A percentile compares a stretch with the other conserved stretches of the same genome.
Evolutionary conservation across 2,888 invertebrate genomes (phyloP).

Genomic region (Idaea dimidiata): DNA sequence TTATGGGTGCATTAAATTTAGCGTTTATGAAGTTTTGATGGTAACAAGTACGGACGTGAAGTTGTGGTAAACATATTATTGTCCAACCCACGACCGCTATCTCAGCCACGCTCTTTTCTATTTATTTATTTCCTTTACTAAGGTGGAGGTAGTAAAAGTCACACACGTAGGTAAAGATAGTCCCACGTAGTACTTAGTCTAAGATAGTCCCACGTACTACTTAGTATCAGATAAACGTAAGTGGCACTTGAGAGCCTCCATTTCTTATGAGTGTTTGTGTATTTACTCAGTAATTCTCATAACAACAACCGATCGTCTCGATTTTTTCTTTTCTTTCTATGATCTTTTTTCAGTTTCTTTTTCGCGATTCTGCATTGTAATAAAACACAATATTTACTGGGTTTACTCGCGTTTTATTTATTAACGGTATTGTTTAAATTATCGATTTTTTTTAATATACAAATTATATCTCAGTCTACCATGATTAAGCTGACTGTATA

Average conservation of each 20-base stretch:
- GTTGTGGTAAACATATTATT: constrained; percentile 13
- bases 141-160: constrained; percentile 26
- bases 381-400: too few relatives aligned
- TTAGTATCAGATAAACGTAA: neutral
- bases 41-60: constrained; percentile 41
- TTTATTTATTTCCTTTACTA: constrained; percentile 4
- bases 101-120: neutral
- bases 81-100: constrained; percentile 12
- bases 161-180: neutral
- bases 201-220: neutral
- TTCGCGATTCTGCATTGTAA: too few relatives aligned
- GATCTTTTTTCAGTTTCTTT: neutral
- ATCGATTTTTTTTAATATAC: too few relatives aligned
- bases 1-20: constrained; percentile 30
- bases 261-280: neutral
- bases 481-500: too few relatives aligned
- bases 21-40: constrained; percentile 43
- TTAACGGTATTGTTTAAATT: too few relatives aligned
- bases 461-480: too few relatives aligned
- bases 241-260: neutral
- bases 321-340: neutral
- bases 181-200: neutral
- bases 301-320: neutral
- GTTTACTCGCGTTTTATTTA: too few relatives aligned
- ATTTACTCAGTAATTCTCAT: neutral